Conservation (phyloP, 2,113 vertebrate genomes). For the Pipra filicauda region DNA sequence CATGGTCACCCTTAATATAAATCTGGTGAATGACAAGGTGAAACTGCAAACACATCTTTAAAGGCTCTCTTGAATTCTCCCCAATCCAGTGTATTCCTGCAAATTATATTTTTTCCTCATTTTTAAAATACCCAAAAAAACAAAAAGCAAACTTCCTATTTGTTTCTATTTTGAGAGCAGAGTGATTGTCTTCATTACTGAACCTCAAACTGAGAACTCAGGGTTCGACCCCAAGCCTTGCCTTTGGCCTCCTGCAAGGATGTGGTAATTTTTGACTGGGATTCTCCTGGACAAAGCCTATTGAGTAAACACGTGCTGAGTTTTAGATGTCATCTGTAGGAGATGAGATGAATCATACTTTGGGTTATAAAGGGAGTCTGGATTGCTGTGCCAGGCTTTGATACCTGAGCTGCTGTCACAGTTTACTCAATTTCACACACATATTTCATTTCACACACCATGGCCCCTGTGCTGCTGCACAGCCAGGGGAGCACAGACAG, state of each 20-base stretch:
- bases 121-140: neutral
- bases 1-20: neutral
- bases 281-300: neutral
- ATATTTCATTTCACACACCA: conserved; percentile 39
- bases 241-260: neutral
- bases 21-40: neutral
- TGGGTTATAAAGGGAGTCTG: neutral
- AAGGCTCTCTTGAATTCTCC: neutral
- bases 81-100: neutral
- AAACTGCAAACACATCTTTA: neutral
- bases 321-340: neutral
- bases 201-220: neutral
- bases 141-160: neutral
- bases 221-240: neutral
- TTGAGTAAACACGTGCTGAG: neutral
- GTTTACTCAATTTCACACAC: neutral
- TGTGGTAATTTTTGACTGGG: neutral
- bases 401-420: neutral
- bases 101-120: neutral
- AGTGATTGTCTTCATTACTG: neutral
- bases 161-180: neutral
- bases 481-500: neutral
- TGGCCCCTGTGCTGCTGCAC: neutral
- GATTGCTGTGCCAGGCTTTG: neutral
- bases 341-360: conserved; percentile 2